Conservation (phyloP, 2,888 invertebrate species). For the Iselma pallidipennis region DNA sequence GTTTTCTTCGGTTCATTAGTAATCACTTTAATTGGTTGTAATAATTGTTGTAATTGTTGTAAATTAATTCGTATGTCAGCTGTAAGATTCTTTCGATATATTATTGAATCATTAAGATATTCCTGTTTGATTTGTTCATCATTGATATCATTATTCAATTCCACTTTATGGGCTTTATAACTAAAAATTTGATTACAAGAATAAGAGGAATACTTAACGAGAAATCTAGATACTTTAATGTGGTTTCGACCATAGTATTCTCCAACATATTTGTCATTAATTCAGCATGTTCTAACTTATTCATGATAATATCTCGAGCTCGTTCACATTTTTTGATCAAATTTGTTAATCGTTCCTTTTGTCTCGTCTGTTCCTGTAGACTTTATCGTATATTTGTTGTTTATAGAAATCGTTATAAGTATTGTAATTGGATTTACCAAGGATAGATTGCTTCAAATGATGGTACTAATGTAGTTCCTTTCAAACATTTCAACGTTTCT, state of each 20-base stretch:
- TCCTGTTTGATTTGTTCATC: neutral
- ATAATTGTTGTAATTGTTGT: constrained; percentile 3
- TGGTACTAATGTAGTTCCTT: constrained; percentile 52
- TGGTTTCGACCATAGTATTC: constrained; percentile 45
- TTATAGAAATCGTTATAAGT: constrained; percentile 7
- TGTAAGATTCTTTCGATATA: neutral
- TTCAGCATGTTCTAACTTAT: constrained; percentile 42
- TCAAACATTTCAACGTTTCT: constrained; percentile 51
- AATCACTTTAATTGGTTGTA: neutral
- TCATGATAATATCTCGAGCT: constrained; percentile 39
- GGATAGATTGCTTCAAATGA: constrained; percentile 55
- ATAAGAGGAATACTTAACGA: neutral
- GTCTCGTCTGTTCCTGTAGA: constrained; percentile 44
- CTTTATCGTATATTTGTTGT: constrained; percentile 25
- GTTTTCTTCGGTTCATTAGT: constrained; percentile 3
- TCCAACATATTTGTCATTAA: constrained; percentile 38
- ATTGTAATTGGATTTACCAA: constrained; percentile 46
- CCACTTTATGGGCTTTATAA: neutral
- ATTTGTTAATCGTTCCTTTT: constrained; percentile 40
- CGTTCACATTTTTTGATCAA: constrained; percentile 38
- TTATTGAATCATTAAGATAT: neutral
- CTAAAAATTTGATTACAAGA: neutral
- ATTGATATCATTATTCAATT: neutral
- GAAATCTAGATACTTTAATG: constrained; percentile 38
- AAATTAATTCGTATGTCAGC: neutral